Evolutionary conservation across 2,888 invertebrate species (phyloP).

Genomic region (Tipula helvola): DNA sequence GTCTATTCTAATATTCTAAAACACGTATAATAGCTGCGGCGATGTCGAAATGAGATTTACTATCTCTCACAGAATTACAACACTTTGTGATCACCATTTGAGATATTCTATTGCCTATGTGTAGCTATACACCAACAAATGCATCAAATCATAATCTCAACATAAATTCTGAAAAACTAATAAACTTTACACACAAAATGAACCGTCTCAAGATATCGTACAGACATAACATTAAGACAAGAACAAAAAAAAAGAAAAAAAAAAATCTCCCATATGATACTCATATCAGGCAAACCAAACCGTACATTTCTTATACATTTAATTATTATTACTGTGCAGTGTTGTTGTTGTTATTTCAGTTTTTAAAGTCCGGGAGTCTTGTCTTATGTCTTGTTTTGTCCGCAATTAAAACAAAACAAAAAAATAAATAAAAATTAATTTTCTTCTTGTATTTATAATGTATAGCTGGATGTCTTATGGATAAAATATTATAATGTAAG

Average conservation of each 20-base stretch:
- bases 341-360: not conserved
- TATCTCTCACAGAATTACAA: not conserved
- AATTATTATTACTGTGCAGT: not conserved
- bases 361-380: conserved; percentile 4
- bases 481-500: not conserved
- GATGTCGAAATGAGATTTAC: not conserved
- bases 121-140: not conserved
- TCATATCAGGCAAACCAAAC: not conserved
- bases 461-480: not conserved
- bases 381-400: conserved; percentile 4
- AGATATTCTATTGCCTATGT: too few species aligned
- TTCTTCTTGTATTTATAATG: not conserved
- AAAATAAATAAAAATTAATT: not conserved
- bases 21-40: not conserved
- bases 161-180: not conserved
- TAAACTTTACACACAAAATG: not conserved
- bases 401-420: not conserved
- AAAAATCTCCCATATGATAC: not conserved
- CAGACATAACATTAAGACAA: not conserved
- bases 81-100: not conserved
- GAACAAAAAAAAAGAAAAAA: not conserved
- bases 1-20: not conserved
- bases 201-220: not conserved
- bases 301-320: not conserved
- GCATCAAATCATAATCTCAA: not conserved